phyloP scores from a whole-genome alignment of 1,140 invertebrate species.

The Thaumatotibia leucotreta region DNA sequence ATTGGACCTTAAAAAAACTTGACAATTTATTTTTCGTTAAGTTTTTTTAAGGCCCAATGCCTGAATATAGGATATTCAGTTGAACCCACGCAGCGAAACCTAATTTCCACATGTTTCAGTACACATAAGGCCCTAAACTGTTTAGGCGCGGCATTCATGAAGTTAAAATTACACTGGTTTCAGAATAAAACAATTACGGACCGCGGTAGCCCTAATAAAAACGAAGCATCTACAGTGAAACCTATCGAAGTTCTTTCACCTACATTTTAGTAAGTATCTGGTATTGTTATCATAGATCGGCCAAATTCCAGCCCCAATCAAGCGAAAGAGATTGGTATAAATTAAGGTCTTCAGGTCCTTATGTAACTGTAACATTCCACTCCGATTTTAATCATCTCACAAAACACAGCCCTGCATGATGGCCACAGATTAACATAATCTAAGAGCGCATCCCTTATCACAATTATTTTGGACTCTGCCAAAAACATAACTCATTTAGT shows the following conservation, averaged over 20 bases:
- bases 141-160: neutral
- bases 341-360: too few species aligned
- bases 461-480: constrained; percentile 32
- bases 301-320: too few species aligned
- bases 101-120: neutral
- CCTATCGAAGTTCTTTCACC: too few species aligned
- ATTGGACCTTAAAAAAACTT: neutral
- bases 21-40: neutral
- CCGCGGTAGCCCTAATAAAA: neutral
- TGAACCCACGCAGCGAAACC: neutral
- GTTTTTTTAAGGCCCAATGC: neutral
- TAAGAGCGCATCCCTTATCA: constrained; percentile 42
- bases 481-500: neutral
- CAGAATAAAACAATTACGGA: neutral
- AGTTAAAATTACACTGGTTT: neutral
- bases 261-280: too few species aligned
- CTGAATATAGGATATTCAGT: neutral
- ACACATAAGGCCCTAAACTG: neutral
- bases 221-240: neutral
- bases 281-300: too few species aligned
- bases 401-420: constrained; percentile 28
- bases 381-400: constrained; percentile 12
- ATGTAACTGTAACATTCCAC: neutral
- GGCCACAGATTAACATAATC: constrained; percentile 23
- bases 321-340: too few species aligned